Evolutionary conservation across 2,797 vertebrate species (phyloP).

Genomic region (Melanogrammus aeglefinus): DNA sequence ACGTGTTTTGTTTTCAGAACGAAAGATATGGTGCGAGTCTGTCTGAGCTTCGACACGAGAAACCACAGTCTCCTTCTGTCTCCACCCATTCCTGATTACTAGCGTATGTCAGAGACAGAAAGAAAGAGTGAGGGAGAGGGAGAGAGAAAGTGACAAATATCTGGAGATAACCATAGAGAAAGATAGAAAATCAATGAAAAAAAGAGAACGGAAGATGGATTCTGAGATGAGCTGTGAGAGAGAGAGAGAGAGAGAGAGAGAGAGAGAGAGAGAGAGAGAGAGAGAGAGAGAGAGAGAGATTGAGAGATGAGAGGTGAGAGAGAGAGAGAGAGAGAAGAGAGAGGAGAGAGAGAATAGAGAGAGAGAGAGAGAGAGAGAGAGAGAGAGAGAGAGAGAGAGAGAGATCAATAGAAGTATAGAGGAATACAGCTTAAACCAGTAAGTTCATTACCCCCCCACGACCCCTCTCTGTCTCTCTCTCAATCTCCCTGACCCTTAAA

Average conservation of each 20-base stretch:
- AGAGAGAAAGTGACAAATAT: slow-evolving; percentile 14
- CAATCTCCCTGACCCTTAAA: no score
- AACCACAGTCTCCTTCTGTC: slow-evolving; percentile 67
- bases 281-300: no score
- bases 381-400: background rate
- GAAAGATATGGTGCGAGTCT: slow-evolving; percentile 46
- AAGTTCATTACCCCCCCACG: background rate
- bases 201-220: background rate
- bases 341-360: background rate
- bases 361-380: background rate
- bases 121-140: slow-evolving; percentile 14
- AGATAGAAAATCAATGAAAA: background rate
- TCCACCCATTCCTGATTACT: slow-evolving; percentile 48
- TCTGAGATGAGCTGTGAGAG: background rate
- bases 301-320: no score
- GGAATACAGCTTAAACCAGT: background rate
- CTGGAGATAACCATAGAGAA: slow-evolving; percentile 6
- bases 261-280: no score
- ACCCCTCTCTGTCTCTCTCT: no score
- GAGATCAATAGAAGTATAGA: background rate
- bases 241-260: background rate
- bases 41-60: slow-evolving; percentile 54
- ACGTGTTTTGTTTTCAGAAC: slow-evolving; percentile 44
- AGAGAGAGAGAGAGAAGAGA: no score
- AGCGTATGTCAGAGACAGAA: slow-evolving; percentile 34